Base-by-base conservation (phyloP, 2,888 invertebrate genomes). In the Tenthredo scrophulariae region DNA sequence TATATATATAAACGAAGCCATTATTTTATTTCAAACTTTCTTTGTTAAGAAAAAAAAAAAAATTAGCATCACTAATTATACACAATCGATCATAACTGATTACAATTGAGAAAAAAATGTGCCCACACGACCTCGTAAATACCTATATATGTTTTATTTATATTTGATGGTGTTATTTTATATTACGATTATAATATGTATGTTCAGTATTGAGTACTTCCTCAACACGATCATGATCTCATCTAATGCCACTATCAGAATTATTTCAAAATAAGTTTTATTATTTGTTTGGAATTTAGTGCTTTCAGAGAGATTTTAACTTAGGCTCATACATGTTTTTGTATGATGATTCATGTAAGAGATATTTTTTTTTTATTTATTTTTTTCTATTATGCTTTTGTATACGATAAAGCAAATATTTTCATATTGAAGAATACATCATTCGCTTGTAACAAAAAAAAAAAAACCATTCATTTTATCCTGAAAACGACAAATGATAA, bases 221-320 rank as follows among this genome's bases (percentile, higher is more conserved):
- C 88, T 87, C 86, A 91, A 88, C 88, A 87, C 90, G 90, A 90
- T 87, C 88, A 90, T 91, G 88, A 87, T 91, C 89, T 90, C 89
- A 88, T 89, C 89, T 88, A 92, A 89, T 89, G 88, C 87, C 89
- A 89, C 87, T 43, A 65, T 77, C 29, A 26, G 15, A 65, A n/a
- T 40, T 5, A 40, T n/a, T 80, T 62, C 10, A 77, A 46, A 62
- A 80, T 62, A 54, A 77, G n/a, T 50, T 77, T 7, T 77, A 29
- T n/a, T 29, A 54, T 7, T 29, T 33, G 33, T 77, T 77, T 77
- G 33, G 46, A 77, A 33, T 29, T 77, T 18, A 33, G 50, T 43
- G 43, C n/a, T 43, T 22, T 22, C 22, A 43, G 10, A 26, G 26
- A 74, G 43, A 74, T 40, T 74, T 74, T 74, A 74, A 74, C 15